Evolutionary conservation across 2,113 vertebrate genomes (phyloP), one percentile per base, ranked within the genome.

Genomic region (Cheirogaleus medius): DNA sequence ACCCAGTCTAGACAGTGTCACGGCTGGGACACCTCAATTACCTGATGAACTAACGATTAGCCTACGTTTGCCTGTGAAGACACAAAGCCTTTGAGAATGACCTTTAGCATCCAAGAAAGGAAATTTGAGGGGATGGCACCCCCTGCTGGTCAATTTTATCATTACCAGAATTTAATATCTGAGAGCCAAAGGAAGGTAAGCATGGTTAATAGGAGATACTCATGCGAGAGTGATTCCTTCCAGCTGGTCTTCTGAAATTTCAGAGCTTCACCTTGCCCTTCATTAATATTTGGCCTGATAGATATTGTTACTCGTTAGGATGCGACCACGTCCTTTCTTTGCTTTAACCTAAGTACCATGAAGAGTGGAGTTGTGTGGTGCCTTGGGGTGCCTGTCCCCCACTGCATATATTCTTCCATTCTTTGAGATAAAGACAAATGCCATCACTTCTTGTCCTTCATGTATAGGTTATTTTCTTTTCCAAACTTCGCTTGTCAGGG

Each of bases 81-180:
- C 6, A 3, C 0, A 58, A 71, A 94, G 29, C 60, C 68, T 92
- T 84, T 44, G 14, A 78, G 58, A 74, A 78, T 83, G 90, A 87
- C 89, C 95, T 94, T 64, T 54, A 82, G 1, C 23, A 44, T 37
- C 68, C 63, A 64, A 60, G 63, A 93, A 73, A 71, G 66, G 56
- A 97, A 98, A 95, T 49, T 90, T 97, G 52, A 87, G 95, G 84
- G 8, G 20, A 88, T 69, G 81, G 84, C 94, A 66, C 92, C 97
- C 98, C 97, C 98, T 98, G 83, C 97, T 98, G 98, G 96, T 96
- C 15, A 37, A 58, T 69, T 73, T 87, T 76, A 82, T 94, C 78
- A 92, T 44, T 8, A 82, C 81, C 58, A 27, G 34, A 77, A 77
- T 87, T 49, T 69, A 54, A 18, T 44, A 56, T 32, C 27, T 12